Evolutionary conservation across 1,140 invertebrate species (phyloP).

Genomic region (Rhagoletis zephyria): DNA sequence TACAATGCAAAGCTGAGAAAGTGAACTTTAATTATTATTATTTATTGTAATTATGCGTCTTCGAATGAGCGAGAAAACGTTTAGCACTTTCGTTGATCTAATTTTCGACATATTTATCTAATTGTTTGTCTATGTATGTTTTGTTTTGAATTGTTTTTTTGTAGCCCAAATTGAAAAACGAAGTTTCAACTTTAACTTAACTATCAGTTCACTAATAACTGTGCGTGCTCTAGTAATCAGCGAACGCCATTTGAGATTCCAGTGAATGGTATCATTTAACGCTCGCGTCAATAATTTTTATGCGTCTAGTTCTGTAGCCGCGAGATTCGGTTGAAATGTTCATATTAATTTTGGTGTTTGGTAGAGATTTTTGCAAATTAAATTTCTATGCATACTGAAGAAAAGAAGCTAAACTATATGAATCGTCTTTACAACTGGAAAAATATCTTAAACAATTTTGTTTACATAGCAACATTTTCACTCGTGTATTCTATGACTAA

Average conservation of each 20-base stretch:
- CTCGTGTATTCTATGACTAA: too few species aligned
- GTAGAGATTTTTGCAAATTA: too few species aligned
- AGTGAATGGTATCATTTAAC: background rate
- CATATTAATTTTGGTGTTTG: too few species aligned
- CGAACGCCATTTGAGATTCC: background rate
- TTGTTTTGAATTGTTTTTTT: background rate
- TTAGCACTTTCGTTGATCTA: constrained; percentile 5
- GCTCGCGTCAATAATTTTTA: background rate
- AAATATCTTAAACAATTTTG: too few species aligned
- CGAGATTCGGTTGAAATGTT: too few species aligned
- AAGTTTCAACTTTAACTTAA: background rate
- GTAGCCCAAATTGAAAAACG: constrained; percentile 1
- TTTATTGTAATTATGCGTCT: background rate
- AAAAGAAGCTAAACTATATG: too few species aligned
- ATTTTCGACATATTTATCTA: background rate
- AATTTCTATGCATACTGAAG: too few species aligned
- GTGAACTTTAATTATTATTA: background rate
- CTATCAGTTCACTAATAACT: background rate
- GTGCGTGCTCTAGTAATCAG: background rate
- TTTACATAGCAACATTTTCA: too few species aligned
- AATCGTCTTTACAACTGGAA: too few species aligned
- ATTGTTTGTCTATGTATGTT: background rate
- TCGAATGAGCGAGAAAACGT: background rate
- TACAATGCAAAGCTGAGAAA: background rate
- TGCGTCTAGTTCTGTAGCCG: background rate